phyloP scores from a whole-genome alignment of 2,797 vertebrate species.

The Macropus fuliginosus region DNA sequence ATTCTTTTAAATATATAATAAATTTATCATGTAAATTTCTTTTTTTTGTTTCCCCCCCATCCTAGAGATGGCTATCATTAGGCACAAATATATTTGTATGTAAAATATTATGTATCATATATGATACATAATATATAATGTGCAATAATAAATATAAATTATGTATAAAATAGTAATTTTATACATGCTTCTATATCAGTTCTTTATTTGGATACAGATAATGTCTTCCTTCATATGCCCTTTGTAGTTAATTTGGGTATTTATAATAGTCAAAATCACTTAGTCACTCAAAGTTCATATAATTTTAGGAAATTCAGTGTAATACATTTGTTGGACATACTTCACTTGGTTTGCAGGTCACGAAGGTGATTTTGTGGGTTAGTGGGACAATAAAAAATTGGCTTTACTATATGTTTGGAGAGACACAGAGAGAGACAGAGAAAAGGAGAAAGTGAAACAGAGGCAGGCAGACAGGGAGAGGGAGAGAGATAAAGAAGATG shows the following conservation, averaged over 20 bases:
- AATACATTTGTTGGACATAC: not conserved
- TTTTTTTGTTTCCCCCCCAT: not conserved
- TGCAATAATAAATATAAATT: too few species aligned
- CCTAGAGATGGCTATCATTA: not conserved
- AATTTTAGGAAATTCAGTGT: not conserved
- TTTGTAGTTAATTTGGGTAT: not conserved
- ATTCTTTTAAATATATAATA: not conserved
- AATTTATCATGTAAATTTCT: not conserved
- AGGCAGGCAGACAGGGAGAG: not conserved
- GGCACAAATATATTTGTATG: not conserved
- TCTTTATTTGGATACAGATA: not conserved
- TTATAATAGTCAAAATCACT: not conserved
- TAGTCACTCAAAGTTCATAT: not conserved
- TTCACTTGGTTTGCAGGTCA: not conserved
- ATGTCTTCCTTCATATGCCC: not conserved
- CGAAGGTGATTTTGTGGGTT: not conserved
- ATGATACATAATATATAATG: too few species aligned
- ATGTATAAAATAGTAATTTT: not conserved
- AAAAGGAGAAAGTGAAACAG: not conserved
- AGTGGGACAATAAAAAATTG: not conserved
- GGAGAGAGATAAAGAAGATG: not conserved
- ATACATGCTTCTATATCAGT: not conserved
- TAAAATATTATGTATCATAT: too few species aligned
- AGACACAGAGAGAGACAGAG: not conserved
- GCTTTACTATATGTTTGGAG: not conserved